These are phyloP conservation scores for Leucophora obtusa DNA, from an alignment of 2,888 invertebrate genomes.

Conservation along the genomic window DNA sequence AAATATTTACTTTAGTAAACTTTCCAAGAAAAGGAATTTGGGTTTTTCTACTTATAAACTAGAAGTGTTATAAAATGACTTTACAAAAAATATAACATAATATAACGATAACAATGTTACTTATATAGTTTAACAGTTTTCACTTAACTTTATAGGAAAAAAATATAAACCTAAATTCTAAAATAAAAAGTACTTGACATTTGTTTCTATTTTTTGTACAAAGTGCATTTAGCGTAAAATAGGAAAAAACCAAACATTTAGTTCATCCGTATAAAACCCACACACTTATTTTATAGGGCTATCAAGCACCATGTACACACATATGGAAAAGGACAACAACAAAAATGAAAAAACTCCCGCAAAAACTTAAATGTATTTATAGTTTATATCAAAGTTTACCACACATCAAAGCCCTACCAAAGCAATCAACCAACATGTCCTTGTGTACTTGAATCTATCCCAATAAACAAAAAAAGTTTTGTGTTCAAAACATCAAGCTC, in stretches of 20 bases:
- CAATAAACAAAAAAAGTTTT: background rate
- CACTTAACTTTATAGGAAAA: slow-evolving; percentile 22
- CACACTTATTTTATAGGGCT: background rate
- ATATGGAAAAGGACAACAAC: background rate
- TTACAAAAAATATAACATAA: background rate
- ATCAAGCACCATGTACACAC: slow-evolving; percentile 13
- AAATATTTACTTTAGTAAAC: background rate
- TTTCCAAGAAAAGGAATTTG: background rate
- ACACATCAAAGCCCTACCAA: slow-evolving; percentile 9
- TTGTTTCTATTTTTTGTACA: slow-evolving; percentile 11
- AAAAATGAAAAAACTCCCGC: background rate
- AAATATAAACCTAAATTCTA: slow-evolving; percentile 43
- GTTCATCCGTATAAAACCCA: slow-evolving; percentile 1
- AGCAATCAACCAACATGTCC: slow-evolving; percentile 4
- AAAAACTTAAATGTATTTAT: slow-evolving; percentile 3
- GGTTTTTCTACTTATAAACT: background rate
- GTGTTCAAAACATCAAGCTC: too few species aligned
- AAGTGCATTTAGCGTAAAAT: slow-evolving; percentile 48
- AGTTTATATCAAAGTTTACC: slow-evolving; percentile 24
- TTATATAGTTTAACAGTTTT: background rate
- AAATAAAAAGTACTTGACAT: slow-evolving; percentile 47
- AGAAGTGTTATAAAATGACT: background rate
- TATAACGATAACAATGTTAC: background rate
- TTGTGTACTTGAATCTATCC: background rate
- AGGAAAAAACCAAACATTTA: slow-evolving; percentile 5